Percentiles rank a stretch among this genome's conserved stretches.
Conservation (phyloP, 2,888 invertebrate genomes). For the Ennomos quercinarius region DNA sequence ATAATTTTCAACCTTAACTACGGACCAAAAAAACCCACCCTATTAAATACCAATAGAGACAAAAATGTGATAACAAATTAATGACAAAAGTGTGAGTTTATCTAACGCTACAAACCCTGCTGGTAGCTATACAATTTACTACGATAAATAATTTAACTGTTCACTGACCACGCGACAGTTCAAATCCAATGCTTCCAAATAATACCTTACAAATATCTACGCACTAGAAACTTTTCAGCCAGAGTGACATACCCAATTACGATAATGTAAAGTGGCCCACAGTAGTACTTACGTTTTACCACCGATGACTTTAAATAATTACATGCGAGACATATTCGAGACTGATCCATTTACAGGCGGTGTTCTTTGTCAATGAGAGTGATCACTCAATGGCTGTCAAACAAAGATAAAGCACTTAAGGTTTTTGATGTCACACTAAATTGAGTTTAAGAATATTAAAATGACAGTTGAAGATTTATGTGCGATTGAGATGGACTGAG, state of each 20-base stretch:
- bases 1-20: too few species aligned
- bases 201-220: not conserved
- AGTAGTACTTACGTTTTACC: constrained; percentile 17
- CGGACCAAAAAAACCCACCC: too few species aligned
- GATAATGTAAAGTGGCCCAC: constrained; percentile 21
- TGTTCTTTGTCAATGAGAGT: constrained; percentile 49
- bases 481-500: constrained; percentile 53
- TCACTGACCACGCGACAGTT: too few species aligned
- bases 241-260: constrained; percentile 20
- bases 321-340: constrained; percentile 50
- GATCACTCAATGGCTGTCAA: constrained; percentile 63
- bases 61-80: too few species aligned
- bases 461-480: constrained; percentile 37
- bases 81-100: too few species aligned
- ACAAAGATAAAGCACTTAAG: constrained; percentile 60
- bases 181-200: too few species aligned
- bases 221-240: constrained; percentile 6
- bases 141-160: too few species aligned
- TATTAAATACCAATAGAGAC: too few species aligned
- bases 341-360: constrained; percentile 46
- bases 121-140: too few species aligned
- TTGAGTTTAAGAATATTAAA: constrained; percentile 11
- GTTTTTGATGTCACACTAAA: constrained; percentile 50
- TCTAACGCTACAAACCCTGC: too few species aligned
- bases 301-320: constrained; percentile 48